phyloP scores from a whole-genome alignment of 2,888 invertebrate genomes.

The Mythimna lalbum region DNA sequence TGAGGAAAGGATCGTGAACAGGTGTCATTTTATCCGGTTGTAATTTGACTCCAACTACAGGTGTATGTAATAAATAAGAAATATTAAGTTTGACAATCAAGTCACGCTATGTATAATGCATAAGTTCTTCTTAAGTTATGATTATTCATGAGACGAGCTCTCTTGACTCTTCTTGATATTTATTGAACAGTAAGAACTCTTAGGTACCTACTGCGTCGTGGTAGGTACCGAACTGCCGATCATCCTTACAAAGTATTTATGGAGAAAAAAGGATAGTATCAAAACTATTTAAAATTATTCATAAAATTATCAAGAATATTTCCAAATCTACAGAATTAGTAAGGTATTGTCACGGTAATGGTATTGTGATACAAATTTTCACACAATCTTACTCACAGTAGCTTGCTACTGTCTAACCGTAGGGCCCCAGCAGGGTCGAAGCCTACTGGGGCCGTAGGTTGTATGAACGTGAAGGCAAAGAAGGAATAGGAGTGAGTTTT shows the following conservation, averaged over 20 bases:
- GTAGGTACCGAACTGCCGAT: neutral
- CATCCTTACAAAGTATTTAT: neutral
- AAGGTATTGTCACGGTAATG: no score
- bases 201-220: neutral
- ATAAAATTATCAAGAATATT: no score
- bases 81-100: slow-evolving; percentile 45
- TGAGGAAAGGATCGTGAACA: slow-evolving; percentile 63
- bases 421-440: no score
- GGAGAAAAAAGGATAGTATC: neutral
- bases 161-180: neutral
- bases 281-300: no score
- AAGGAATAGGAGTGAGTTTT: no score
- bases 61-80: slow-evolving; percentile 70
- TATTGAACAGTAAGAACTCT: neutral
- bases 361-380: no score
- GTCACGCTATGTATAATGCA: slow-evolving; percentile 46
- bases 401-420: no score
- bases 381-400: no score
- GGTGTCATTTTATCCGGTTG: slow-evolving; percentile 76
- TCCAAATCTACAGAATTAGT: no score
- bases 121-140: slow-evolving; percentile 44
- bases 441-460: no score
- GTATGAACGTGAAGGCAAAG: no score
- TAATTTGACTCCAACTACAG: slow-evolving; percentile 79
- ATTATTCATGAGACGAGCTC: slow-evolving; percentile 48